Conservation (phyloP, 2,888 invertebrate species). For the Empis livida region DNA sequence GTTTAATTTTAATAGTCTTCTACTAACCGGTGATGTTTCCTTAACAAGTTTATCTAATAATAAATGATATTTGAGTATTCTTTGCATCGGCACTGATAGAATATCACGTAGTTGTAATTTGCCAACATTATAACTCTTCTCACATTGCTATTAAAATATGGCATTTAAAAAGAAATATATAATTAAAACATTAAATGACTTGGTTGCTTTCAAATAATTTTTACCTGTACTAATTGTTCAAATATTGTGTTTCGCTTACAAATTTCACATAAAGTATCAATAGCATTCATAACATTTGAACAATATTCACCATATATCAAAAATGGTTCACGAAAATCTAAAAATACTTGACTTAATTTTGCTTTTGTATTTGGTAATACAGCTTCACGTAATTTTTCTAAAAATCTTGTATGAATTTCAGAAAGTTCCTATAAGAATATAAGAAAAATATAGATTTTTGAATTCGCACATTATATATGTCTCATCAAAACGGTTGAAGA, state of each 20-base stretch:
- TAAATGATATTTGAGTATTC: conserved; percentile 94
- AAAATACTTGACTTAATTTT: conserved; percentile 69
- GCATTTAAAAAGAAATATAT: conserved; percentile 7
- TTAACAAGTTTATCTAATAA: conserved; percentile 79
- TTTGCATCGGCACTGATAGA: conserved; percentile 94
- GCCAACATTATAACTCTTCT: conserved; percentile 86
- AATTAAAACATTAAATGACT: not conserved
- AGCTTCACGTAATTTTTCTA: conserved; percentile 65
- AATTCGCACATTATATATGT: too few relatives aligned
- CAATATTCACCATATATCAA: conserved; percentile 94
- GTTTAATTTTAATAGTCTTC: not conserved
- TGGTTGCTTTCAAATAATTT: not conserved
- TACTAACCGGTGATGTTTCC: conserved; percentile 64
- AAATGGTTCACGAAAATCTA: conserved; percentile 81
- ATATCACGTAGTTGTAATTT: conserved; percentile 91
- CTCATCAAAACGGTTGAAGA: too few relatives aligned
- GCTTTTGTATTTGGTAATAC: conserved; percentile 43
- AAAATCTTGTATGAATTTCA: conserved; percentile 75
- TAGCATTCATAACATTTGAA: conserved; percentile 83
- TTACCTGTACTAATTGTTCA: conserved; percentile 32
- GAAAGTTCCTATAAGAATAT: conserved; percentile 52
- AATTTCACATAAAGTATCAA: conserved; percentile 54
- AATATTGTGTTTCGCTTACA: conserved; percentile 33
- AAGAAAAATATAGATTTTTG: not conserved
- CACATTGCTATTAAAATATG: conserved; percentile 83